Evolutionary conservation across 2,888 invertebrate species (phyloP).

Genomic region (Meliscaeva auricollis): DNA sequence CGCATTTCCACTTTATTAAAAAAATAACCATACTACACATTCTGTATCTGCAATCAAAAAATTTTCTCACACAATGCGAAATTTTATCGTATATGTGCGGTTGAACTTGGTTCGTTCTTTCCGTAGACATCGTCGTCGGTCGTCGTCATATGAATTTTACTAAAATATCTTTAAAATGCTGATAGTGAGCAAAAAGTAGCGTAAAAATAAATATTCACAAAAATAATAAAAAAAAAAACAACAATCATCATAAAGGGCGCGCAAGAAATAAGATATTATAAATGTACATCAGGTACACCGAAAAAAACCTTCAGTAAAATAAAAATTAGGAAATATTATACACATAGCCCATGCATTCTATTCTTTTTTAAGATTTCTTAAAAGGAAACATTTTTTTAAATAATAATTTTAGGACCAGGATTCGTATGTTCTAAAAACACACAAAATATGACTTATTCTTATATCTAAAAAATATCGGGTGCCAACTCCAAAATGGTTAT

Average conservation of each 20-base stretch:
- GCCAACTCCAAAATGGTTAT: no score
- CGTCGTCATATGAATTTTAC: constrained; percentile 13
- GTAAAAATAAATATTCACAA: constrained; percentile 24
- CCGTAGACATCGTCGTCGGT: not conserved
- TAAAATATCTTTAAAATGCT: constrained; percentile 60
- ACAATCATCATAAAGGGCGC: not conserved
- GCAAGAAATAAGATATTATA: not conserved
- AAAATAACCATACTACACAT: constrained; percentile 6
- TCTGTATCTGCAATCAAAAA: constrained; percentile 45
- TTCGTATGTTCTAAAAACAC: no score
- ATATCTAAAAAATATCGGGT: no score
- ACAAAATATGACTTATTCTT: no score
- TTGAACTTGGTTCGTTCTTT: constrained; percentile 16
- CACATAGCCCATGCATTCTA: no score
- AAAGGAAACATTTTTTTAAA: no score
- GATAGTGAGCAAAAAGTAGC: constrained; percentile 46
- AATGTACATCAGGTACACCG: not conserved
- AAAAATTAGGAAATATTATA: no score
- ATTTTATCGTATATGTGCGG: constrained; percentile 57
- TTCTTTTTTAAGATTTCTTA: no score
- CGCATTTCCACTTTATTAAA: not conserved
- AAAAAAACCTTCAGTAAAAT: not conserved
- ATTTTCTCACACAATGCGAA: constrained; percentile 69
- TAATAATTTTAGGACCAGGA: no score
- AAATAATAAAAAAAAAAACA: not conserved